phyloP scores from a whole-genome alignment of 1,140 invertebrate genomes.

The Aphidius ervi region DNA sequence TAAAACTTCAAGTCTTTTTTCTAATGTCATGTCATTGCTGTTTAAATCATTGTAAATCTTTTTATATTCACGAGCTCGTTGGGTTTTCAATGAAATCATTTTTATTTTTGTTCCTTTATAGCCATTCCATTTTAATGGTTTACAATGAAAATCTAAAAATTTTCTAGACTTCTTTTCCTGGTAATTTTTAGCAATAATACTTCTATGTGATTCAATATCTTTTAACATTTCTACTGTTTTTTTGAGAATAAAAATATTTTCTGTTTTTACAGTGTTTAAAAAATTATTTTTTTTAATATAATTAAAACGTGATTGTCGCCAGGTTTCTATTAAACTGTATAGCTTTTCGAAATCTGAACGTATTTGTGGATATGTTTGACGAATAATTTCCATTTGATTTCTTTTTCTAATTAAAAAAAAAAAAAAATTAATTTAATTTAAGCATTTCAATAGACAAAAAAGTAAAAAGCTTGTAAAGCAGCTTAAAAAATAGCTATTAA shows the following conservation, averaged over 20 bases:
- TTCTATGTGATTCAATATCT: conserved; percentile 58
- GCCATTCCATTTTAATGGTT: conserved; percentile 60
- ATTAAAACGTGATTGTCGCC: conserved; percentile 59
- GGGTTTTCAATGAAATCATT: conserved; percentile 64
- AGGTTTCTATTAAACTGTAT: conserved; percentile 59
- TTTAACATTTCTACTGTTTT: conserved; percentile 63
- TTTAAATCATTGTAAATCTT: conserved; percentile 57
- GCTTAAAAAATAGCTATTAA: not conserved
- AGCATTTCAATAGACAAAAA: too few relatives aligned
- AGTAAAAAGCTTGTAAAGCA: too few relatives aligned
- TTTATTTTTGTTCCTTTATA: conserved; percentile 56
- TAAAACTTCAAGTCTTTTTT: conserved; percentile 58
- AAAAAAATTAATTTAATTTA: conserved; percentile 20
- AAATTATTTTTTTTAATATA: conserved; percentile 57
- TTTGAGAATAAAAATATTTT: conserved; percentile 59
- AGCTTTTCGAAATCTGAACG: conserved; percentile 63
- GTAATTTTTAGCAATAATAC: conserved; percentile 54
- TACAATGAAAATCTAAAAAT: conserved; percentile 61
- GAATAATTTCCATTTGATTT: conserved; percentile 54
- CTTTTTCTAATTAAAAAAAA: conserved; percentile 46
- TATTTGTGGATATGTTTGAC: conserved; percentile 58
- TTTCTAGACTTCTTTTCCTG: conserved; percentile 54
- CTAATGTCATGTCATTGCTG: conserved; percentile 46
- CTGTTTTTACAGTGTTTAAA: conserved; percentile 58
- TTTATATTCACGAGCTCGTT: conserved; percentile 60